Evolutionary conservation across 2,888 invertebrate species (phyloP).

Genomic region (Caprella mutica): DNA sequence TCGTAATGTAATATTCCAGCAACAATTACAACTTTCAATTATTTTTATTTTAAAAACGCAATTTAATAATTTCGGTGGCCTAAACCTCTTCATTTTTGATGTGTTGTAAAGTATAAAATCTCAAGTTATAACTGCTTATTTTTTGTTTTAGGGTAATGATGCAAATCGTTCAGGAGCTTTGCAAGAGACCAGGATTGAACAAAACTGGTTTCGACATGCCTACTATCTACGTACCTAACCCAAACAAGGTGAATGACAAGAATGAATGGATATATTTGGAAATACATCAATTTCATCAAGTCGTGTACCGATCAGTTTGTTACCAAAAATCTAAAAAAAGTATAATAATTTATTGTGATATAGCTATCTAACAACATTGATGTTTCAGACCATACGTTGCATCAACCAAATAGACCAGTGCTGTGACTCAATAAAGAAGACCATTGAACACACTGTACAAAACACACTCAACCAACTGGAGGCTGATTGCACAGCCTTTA

Average conservation of each 20-base stretch:
- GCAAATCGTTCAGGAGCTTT: constrained; percentile 51
- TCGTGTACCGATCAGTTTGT: background rate
- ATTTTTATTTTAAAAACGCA: too few relatives aligned
- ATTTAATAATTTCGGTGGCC: too few relatives aligned
- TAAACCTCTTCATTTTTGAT: too few relatives aligned
- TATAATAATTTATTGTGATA: background rate
- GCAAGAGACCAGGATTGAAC: constrained; percentile 48
- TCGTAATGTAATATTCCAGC: too few relatives aligned
- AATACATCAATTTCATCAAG: background rate
- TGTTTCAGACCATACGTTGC: constrained; percentile 41
- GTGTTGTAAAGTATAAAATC: too few relatives aligned
- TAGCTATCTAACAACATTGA: background rate
- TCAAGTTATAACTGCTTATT: too few relatives aligned
- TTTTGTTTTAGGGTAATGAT: constrained; percentile 49
- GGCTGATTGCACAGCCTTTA: constrained; percentile 45
- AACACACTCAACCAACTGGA: constrained; percentile 48
- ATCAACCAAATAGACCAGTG: constrained; percentile 49
- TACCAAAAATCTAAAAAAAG: background rate
- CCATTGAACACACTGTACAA: constrained; percentile 47
- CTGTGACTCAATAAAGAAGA: constrained; percentile 47
- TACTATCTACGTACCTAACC: constrained; percentile 47
- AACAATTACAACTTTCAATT: too few relatives aligned
- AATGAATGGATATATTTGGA: background rate
- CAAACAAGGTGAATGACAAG: constrained; percentile 41
- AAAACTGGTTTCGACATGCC: constrained; percentile 49